Evolutionary conservation across 1,140 invertebrate species (phyloP).

Genomic region (Amyelois transitella): DNA sequence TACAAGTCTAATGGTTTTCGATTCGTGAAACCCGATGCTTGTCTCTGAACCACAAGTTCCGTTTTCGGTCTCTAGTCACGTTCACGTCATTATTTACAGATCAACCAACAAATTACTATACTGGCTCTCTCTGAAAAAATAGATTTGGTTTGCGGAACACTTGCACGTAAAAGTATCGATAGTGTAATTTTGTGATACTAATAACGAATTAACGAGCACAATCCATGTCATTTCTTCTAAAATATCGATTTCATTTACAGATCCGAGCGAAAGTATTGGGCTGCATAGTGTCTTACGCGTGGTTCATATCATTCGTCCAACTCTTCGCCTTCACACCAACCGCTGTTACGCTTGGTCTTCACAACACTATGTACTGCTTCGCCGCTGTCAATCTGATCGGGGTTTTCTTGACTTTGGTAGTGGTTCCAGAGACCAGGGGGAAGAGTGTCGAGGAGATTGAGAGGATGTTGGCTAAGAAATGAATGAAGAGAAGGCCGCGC

Average conservation of each 20-base stretch:
- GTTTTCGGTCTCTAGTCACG: too few species aligned
- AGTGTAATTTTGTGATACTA: too few species aligned
- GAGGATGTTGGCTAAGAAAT: neutral
- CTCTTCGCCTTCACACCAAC: constrained; percentile 29
- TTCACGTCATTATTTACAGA: too few species aligned
- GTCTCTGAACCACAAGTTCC: too few species aligned
- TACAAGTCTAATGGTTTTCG: too few species aligned
- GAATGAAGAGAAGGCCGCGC: neutral
- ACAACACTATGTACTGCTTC: constrained; percentile 33
- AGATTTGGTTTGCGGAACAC: too few species aligned
- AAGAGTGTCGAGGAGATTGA: constrained; percentile 31
- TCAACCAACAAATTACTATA: too few species aligned
- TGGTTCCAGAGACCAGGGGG: constrained; percentile 35
- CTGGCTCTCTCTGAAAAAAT: too few species aligned
- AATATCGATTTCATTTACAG: constrained; percentile 24
- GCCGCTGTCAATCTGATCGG: constrained; percentile 29
- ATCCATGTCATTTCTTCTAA: too few species aligned
- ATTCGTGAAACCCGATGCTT: too few species aligned
- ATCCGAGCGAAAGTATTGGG: constrained; percentile 48
- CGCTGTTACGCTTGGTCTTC: constrained; percentile 23
- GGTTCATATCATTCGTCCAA: constrained; percentile 35
- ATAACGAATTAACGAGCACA: too few species aligned
- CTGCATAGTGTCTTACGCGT: constrained; percentile 29
- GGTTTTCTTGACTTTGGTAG: constrained; percentile 17
- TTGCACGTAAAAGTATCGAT: too few species aligned